Evolutionary conservation across 2,797 vertebrate genomes (phyloP).

Genomic region (Arrhamphus sclerolepis): DNA sequence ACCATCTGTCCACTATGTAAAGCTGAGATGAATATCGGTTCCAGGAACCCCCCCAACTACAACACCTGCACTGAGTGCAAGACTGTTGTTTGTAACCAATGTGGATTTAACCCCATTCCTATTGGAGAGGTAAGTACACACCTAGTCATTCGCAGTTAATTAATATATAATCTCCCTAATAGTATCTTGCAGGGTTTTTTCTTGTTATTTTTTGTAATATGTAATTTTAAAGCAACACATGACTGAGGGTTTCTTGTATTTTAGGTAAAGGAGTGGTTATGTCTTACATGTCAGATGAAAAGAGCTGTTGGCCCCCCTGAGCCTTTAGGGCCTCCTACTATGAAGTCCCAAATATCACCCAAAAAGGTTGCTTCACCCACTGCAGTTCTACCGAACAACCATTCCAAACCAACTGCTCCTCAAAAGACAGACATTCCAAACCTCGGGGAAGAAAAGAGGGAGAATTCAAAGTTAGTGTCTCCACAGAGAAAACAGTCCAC

Average conservation of each 20-base stretch:
- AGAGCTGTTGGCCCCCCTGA: constrained; percentile 85
- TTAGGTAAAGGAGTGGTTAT: constrained; percentile 88
- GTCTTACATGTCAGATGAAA: constrained; percentile 97
- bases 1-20: constrained; percentile 90
- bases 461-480: constrained; percentile 53
- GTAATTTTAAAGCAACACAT: constrained; percentile 10
- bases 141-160: background rate
- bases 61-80: constrained; percentile 93
- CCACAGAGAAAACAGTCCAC: constrained; percentile 64
- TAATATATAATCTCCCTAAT: background rate
- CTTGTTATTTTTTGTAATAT: background rate
- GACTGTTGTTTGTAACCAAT: constrained; percentile 90
- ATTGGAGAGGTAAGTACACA: constrained; percentile 85
- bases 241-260: constrained; percentile 32
- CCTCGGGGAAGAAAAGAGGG: constrained; percentile 46
- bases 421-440: constrained; percentile 32
- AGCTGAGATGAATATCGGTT: constrained; percentile 83
- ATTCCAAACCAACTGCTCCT: constrained; percentile 36
- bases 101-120: constrained; percentile 95
- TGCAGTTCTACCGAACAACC: constrained; percentile 51
- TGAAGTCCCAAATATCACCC: constrained; percentile 61
- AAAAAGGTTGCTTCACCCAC: constrained; percentile 53
- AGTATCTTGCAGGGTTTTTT: background rate
- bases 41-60: constrained; percentile 87
- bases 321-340: constrained; percentile 58